Evolutionary conservation across 1,140 invertebrate genomes (phyloP).

Genomic region (Zelostemma sp.): DNA sequence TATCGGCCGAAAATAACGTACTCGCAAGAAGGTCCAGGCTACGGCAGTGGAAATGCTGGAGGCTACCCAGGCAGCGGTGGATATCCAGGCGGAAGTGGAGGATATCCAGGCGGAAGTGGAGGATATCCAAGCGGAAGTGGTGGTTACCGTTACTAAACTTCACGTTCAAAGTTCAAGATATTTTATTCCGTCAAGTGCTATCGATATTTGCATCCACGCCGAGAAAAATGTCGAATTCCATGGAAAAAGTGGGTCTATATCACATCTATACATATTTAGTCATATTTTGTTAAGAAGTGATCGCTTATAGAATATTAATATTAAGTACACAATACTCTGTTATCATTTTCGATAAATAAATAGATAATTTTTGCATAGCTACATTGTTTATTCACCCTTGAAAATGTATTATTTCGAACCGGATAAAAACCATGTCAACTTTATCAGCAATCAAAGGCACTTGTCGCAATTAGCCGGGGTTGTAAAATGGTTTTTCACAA

Average conservation of each 20-base stretch:
- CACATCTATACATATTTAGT: neutral
- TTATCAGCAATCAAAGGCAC: too few relatives aligned
- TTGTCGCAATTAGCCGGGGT: too few relatives aligned
- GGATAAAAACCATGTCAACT: too few relatives aligned
- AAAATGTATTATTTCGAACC: too few relatives aligned
- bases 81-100: constrained; percentile 30
- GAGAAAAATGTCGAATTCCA: neutral
- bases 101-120: constrained; percentile 27
- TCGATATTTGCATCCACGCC: too few relatives aligned
- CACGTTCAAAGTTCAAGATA: too few relatives aligned
- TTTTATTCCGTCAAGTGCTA: neutral
- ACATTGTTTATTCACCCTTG: too few relatives aligned
- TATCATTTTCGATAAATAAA: neutral
- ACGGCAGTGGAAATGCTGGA: constrained; percentile 60
- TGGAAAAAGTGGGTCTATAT: neutral
- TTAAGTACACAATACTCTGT: neutral
- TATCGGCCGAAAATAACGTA: constrained; percentile 68
- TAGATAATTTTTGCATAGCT: too few relatives aligned
- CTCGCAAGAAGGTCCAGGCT: constrained; percentile 76
- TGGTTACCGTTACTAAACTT: neutral
- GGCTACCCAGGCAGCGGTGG: constrained; percentile 18
- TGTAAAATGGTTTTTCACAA: neutral
- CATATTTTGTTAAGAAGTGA: neutral
- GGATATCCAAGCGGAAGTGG: constrained; percentile 40
- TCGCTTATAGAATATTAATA: neutral